These are phyloP conservation scores for Crossaster papposus DNA, from an alignment of 53 echinoderm and acorn worm genomes.

Conservation along the genomic window DNA sequence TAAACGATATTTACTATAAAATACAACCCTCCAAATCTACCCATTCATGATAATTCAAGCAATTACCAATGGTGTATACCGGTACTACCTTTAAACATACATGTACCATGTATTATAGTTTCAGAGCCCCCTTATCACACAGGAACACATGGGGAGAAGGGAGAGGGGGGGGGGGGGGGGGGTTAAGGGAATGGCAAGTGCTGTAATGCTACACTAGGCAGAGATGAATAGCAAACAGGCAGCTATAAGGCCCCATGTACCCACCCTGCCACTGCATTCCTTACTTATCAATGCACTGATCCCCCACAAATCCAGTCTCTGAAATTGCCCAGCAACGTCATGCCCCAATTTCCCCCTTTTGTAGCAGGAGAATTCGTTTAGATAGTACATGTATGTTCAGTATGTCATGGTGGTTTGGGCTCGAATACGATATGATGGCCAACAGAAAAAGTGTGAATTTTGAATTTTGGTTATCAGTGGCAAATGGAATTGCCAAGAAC, in stretches of 20 bases:
- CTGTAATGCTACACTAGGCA: slow-evolving; percentile 6
- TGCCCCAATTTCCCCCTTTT: not conserved
- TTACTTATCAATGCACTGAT: not conserved
- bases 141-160: not conserved
- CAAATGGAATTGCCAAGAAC: not conserved
- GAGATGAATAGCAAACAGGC: not conserved
- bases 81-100: too few species aligned
- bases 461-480: not conserved
- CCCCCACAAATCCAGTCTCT: not conserved
- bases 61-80: too few species aligned
- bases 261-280: not conserved
- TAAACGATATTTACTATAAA: too few species aligned
- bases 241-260: not conserved
- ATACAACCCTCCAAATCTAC: too few species aligned
- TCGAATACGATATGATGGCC: not conserved
- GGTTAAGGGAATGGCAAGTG: not conserved
- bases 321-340: slow-evolving; percentile 17
- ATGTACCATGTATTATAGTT: too few species aligned
- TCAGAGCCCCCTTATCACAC: not conserved
- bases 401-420: not conserved
- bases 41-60: too few species aligned
- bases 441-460: not conserved
- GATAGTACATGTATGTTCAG: not conserved
- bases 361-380: not conserved
- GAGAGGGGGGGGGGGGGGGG: too few species aligned